Base-by-base conservation (phyloP, 1,140 invertebrate genomes). In the Chironomus tepperi region DNA sequence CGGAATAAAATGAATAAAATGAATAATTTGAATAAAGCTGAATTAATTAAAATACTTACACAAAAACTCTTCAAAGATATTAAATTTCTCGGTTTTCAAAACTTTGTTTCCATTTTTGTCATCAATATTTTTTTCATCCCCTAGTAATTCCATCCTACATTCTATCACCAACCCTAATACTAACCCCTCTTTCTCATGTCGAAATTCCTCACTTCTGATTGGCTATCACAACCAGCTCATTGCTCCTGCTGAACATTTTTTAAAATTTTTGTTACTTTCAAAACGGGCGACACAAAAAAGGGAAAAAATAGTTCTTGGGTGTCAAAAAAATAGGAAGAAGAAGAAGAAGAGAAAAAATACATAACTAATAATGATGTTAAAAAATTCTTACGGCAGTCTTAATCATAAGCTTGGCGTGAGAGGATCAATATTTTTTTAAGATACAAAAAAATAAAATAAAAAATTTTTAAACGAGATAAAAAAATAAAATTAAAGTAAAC, bases 321-420 rank as follows among this genome's bases (percentile, higher is more conserved):
- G 47, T 57, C 47, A 57, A 57, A 57, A 57, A 57, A 34, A 34
- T 34, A 34, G 24, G 24, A 34, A 5, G 47, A n/a, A 57, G 10
- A 57, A 34, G 47, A n/a, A 57, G 47, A 12, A 15, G 47, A 57
- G n/a, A 57, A 57, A 57, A 57, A 57, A 57, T 12, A 12, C 47
- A 70, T 18, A 70, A 70, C 65, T 70, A 70, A 70, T 70, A 21
- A 70, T 70, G 65, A 67, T 67, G 64, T 67, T 67, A 67, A 67
- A 67, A 67, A 67, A 16, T 16, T 47, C 15, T 47, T 19, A 15
- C 64, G 18, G 64, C 64, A 67, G 64, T 67, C 64, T 16, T 18
- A 18, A 15, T 18, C 16, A 18, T 16, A 67, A 67, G 64, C 18
- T 67, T n/a, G 18, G n/a, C 15, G 43, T 47, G 43, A 47, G 43